phyloP scores from a whole-genome alignment of 2,797 vertebrate species.

The Salarias fasciatus region DNA sequence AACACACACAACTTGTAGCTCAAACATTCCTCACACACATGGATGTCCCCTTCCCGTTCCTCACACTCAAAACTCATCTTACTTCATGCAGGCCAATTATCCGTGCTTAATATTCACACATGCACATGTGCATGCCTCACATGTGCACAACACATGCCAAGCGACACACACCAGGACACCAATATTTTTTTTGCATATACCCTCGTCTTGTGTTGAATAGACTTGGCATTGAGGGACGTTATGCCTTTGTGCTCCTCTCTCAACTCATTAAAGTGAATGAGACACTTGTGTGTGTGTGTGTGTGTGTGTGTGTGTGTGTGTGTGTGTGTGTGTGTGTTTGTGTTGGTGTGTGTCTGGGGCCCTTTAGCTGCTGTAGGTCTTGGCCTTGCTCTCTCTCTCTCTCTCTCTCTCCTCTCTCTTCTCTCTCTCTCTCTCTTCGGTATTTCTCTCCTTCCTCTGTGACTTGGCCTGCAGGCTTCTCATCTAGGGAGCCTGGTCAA shows the following conservation, averaged over 20 bases:
- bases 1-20: slow-evolving; percentile 24
- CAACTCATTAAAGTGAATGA: slow-evolving; percentile 76
- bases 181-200: slow-evolving; percentile 62
- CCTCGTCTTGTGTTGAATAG: slow-evolving; percentile 68
- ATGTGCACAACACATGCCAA: slow-evolving; percentile 46
- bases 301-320: too few species aligned
- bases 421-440: too few species aligned
- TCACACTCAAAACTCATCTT: background rate
- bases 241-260: slow-evolving; percentile 73
- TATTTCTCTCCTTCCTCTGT: slow-evolving; percentile 57
- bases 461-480: slow-evolving; percentile 77
- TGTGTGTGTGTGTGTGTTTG: too few species aligned
- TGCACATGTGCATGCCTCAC: slow-evolving; percentile 41
- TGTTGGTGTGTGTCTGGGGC: slow-evolving; percentile 53
- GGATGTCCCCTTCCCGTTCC: slow-evolving; percentile 18
- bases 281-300: slow-evolving; percentile 49
- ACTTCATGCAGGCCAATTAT: slow-evolving; percentile 33
- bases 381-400: slow-evolving; percentile 42
- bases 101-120: slow-evolving; percentile 26
- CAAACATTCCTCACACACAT: slow-evolving; percentile 36
- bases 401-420: too few species aligned
- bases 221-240: slow-evolving; percentile 77
- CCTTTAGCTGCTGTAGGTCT: slow-evolving; percentile 62
- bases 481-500: slow-evolving; percentile 79
- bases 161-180: slow-evolving; percentile 38